Evolutionary conservation across 2,113 vertebrate genomes (phyloP).

Genomic region (Oncorhynchus clarkii): DNA sequence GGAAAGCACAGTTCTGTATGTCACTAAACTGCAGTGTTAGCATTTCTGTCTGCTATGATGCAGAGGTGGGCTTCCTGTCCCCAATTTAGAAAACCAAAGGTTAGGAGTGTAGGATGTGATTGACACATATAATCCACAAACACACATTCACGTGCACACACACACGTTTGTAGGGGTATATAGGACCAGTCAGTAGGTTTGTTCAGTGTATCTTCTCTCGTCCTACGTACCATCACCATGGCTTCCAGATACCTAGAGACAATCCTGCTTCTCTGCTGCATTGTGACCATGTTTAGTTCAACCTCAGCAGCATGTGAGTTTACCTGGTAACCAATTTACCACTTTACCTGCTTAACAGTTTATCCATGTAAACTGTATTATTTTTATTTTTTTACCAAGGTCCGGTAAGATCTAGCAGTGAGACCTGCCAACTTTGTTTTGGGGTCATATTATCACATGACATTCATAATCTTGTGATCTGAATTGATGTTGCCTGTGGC

Average conservation of each 20-base stretch:
- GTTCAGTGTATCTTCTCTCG: background rate
- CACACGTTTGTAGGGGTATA: slow-evolving; percentile 25
- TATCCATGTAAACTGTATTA: too few species aligned
- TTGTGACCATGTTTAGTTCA: slow-evolving; percentile 38
- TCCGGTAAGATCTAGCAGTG: background rate
- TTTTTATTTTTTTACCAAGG: too few species aligned
- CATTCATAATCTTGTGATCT: too few species aligned
- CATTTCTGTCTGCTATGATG: slow-evolving; percentile 27
- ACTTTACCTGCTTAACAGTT: background rate
- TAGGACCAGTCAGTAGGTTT: background rate
- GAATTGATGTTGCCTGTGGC: background rate
- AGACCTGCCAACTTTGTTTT: too few species aligned
- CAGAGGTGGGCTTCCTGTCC: slow-evolving; percentile 64
- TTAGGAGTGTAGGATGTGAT: slow-evolving; percentile 9
- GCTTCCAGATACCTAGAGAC: slow-evolving; percentile 25
- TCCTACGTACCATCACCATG: slow-evolving; percentile 45
- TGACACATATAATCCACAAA: background rate
- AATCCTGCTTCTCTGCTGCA: slow-evolving; percentile 40
- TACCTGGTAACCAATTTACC: background rate
- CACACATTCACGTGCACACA: background rate
- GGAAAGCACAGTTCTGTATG: background rate
- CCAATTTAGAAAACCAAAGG: slow-evolving; percentile 48
- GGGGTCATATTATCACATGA: too few species aligned
- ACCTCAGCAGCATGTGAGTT: slow-evolving; percentile 59
- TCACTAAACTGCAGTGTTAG: slow-evolving; percentile 26